Evolutionary conservation across 2,888 invertebrate genomes (phyloP), one percentile per base, ranked within the genome.

Genomic region (Steinernema scapterisci): DNA sequence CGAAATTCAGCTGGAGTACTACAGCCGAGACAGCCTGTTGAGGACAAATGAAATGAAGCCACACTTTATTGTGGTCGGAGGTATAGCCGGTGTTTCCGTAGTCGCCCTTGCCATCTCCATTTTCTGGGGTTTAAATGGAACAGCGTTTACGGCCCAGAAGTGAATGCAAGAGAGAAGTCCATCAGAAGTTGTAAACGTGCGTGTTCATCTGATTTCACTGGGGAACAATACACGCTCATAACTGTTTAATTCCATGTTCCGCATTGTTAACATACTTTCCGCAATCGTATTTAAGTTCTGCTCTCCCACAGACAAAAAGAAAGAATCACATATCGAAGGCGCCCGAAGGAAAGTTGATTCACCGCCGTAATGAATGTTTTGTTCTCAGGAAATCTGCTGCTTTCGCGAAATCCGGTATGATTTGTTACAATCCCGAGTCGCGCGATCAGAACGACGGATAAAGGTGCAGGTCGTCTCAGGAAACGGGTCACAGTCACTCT

Each of bases 81-180:
- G 73, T 13, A 80, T 81, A 21, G 81, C 82, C 5, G 81, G 81
- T 6, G 46, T 80, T 13, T 78, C 80, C 19, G 80, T 81, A 16
- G 63, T 77, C 19, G 79, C 80, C 16, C 51, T 79, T 19, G 63
- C 63, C 16, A 63, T 63, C 27, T 63, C 63, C 13, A 63, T 63
- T n/a, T 77, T 77, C 51, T 77, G 76, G 77, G 76, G 77, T 7
- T 63, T 79, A 6, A 79, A 79, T 46, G 79, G 79, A n/a, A 78
- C 76, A 31, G 63, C 76, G 25, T 76, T 76, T 52, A 63, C 27
- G 16, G 73, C 74, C 19, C 54, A 52, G n/a, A 75, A 75, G 73
- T 75, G 71, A 75, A 75, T 51, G n/a, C n/a, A 38, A 9, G 9
- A 38, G 38, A 38, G 23, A 27, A 70, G 0, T 54, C 25, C 21